Percentiles rank a stretch among this genome's conserved stretches.
Conservation (phyloP, 2,797 vertebrate genomes). For the Chelmon rostratus region DNA sequence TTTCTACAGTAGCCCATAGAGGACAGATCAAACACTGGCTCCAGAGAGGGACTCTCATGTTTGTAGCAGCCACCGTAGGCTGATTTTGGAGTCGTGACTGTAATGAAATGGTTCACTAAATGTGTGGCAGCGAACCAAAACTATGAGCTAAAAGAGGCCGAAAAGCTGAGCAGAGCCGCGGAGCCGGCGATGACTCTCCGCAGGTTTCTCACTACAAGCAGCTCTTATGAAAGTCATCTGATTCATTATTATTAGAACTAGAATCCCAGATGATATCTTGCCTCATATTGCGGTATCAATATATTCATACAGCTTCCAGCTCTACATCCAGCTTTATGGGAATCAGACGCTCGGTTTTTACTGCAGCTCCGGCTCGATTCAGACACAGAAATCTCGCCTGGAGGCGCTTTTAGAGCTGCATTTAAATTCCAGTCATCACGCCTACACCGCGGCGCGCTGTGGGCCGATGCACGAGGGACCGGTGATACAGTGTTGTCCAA, state of each 20-base stretch:
- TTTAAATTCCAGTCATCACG: constrained; percentile 44
- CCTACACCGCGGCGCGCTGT: constrained; percentile 19
- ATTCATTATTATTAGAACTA: neutral
- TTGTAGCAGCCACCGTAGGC: too few species aligned
- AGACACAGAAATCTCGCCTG: constrained; percentile 16
- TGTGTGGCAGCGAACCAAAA: too few species aligned
- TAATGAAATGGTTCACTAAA: too few species aligned
- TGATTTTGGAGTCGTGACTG: too few species aligned
- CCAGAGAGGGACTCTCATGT: too few species aligned
- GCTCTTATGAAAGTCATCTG: neutral
- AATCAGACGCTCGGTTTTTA: neutral
- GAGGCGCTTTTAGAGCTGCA: constrained; percentile 12
- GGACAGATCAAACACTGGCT: too few species aligned
- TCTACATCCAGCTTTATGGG: neutral
- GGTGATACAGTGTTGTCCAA: constrained; percentile 26
- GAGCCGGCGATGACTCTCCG: too few species aligned
- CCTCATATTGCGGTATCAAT: neutral
- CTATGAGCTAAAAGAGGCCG: neutral
- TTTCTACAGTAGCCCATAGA: too few species aligned
- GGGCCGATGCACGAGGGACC: constrained; percentile 16
- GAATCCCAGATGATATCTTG: neutral
- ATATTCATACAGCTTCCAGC: neutral
- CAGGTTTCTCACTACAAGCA: fast-evolving
- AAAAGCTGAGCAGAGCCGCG: too few species aligned
- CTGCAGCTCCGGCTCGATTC: constrained; percentile 22